Base-by-base conservation (phyloP, 2,888 invertebrate species). In the Tipula unca region DNA sequence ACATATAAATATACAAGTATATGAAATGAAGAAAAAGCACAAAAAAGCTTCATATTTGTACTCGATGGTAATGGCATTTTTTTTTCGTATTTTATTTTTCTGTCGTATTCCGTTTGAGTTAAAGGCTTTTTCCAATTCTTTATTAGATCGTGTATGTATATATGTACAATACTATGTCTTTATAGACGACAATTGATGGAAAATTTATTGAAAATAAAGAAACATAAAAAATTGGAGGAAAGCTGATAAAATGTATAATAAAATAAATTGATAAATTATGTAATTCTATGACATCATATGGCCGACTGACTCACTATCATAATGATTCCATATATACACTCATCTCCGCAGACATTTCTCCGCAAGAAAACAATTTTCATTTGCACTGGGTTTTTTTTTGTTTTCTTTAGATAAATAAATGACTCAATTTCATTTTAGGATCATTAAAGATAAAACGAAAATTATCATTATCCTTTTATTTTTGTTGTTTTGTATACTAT, bases 401-500 rank as follows among this genome's bases (percentile, higher is more conserved):
- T 13, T 54, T 48, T 48, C 13, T 1, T 3, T 10, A 69, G 69
- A 25, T 20, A 69, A 69, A 25, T 69, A 25, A 69, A 69, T 69
- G 69, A 69, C 69, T 69, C 69, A 69, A 69, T 69, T 69, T 69
- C 25, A 69, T 69, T 69, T 69, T 69, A 69, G 69, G 69, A 69
- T 69, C 69, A 69, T 69, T 25, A 69, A 25, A 69, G 69, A 69
- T 69, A 69, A 69, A 69, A 69, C 69, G 69, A 69, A 69, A 69
- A 69, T 69, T 69, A 69, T 69, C 69, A 69, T 69, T 69, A 69
- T 69, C 69, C 25, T 25, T 69, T 48, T 17, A 48, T 48, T 17
- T 69, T 69, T 8, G 4, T 25, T 69, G 10, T 69, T 20, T 69
- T 69, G 69, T 69, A 10, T 25, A 69, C n/a, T 69, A 25, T 25